These are phyloP conservation scores for Scomberomorus guttatus DNA, from an alignment of 2,797 vertebrate genomes.

Conservation along the genomic window DNA sequence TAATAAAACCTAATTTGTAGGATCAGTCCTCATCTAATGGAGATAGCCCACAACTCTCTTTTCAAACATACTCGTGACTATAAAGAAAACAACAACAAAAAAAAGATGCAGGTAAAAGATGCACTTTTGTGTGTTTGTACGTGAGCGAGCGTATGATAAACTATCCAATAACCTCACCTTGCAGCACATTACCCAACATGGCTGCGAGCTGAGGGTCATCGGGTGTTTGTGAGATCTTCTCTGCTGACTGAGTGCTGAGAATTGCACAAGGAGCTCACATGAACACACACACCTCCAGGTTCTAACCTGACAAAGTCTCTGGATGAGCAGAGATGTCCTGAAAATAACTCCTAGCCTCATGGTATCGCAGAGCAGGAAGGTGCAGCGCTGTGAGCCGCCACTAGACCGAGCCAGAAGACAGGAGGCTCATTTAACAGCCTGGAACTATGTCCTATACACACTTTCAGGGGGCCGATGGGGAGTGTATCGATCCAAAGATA, in stretches of 20 bases:
- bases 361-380: constrained; percentile 27
- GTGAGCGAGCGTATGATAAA: constrained; percentile 18
- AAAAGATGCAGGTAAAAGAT: not conserved
- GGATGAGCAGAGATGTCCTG: constrained; percentile 42
- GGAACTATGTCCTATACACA: not conserved
- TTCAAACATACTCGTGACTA: not conserved
- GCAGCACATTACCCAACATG: constrained; percentile 67
- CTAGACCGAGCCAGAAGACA: constrained; percentile 50
- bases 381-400: constrained; percentile 24
- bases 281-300: constrained; percentile 47
- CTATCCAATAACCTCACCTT: constrained; percentile 53
- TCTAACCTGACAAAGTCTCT: constrained; percentile 71
- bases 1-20: not conserved
- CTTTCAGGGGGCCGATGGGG: not conserved
- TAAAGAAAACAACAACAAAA: constrained; percentile 1
- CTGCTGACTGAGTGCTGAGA: constrained; percentile 49
- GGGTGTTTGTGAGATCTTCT: constrained; percentile 28
- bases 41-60: not conserved
- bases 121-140: constrained; percentile 4
- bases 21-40: not conserved
- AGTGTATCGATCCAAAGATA: constrained; percentile 29
- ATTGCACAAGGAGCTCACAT: constrained; percentile 46
- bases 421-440: not conserved
- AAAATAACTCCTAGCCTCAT: constrained; percentile 72
- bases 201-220: constrained; percentile 40